phyloP scores from a whole-genome alignment of 2,888 invertebrate species.

The Trachelus tabidus region DNA sequence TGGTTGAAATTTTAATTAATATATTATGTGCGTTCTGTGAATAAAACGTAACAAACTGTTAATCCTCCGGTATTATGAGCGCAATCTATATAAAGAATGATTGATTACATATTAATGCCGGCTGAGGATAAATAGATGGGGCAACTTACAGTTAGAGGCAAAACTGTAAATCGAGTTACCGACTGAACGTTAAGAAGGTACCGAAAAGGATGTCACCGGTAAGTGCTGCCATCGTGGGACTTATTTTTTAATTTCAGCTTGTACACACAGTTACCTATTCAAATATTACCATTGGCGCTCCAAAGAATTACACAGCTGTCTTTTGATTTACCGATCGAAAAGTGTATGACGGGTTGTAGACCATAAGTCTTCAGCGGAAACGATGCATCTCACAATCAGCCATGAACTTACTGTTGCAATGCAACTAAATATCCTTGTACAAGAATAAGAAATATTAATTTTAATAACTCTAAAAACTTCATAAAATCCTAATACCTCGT shows the following conservation, averaged over 20 bases:
- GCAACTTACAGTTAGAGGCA: neutral
- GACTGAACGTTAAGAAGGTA: neutral
- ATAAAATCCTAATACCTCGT: neutral
- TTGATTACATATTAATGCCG: neutral
- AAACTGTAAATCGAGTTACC: neutral
- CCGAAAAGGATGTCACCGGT: neutral
- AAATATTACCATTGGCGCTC: too few species aligned
- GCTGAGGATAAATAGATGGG: neutral
- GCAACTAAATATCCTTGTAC: neutral
- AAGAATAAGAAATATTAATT: neutral
- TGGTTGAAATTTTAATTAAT: neutral
- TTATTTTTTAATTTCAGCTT: neutral
- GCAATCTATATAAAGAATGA: neutral
- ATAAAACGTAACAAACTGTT: neutral
- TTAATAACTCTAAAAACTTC: neutral
- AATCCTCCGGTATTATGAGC: neutral
- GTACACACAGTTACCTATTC: neutral
- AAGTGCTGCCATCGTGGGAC: neutral
- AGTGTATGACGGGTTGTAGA: neutral
- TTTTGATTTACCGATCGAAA: neutral
- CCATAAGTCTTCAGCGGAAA: neutral
- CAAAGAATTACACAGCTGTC: too few species aligned
- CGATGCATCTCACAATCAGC: neutral
- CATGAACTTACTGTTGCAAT: neutral
- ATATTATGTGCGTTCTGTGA: neutral